These are phyloP conservation scores for Apostichopus leukothele DNA, from an alignment of 53 echinoderm and acorn worm genomes.

Conservation along the genomic window DNA sequence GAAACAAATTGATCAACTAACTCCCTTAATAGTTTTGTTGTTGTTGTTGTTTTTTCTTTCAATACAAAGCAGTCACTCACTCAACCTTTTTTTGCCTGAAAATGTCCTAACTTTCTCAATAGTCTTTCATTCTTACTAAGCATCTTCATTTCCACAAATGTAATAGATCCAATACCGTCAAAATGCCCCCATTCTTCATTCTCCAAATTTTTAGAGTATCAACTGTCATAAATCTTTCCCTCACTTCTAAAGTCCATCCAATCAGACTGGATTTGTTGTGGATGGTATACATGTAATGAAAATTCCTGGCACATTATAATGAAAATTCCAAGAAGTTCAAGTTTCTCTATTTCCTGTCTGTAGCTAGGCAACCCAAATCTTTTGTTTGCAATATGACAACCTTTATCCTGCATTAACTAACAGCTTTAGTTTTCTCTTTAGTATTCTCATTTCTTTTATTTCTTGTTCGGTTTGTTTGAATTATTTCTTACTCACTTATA, in stretches of 20 bases:
- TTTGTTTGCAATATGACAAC: slow-evolving; percentile 16
- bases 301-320: background rate
- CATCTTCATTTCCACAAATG: no score
- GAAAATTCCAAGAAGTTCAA: slow-evolving; percentile 32
- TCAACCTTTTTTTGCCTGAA: no score
- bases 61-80: no score
- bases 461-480: background rate
- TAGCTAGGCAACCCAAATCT: slow-evolving; percentile 41
- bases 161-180: no score
- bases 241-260: slow-evolving; percentile 4
- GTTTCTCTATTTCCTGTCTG: slow-evolving; percentile 29
- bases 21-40: no score
- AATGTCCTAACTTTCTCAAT: no score
- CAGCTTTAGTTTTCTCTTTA: background rate
- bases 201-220: background rate
- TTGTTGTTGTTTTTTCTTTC: no score
- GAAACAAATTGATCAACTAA: no score
- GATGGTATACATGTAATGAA: background rate
- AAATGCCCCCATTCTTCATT: no score
- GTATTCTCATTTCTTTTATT: background rate
- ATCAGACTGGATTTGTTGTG: background rate
- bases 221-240: background rate
- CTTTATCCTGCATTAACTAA: slow-evolving; percentile 24
- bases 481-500: background rate
- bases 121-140: no score